These are phyloP conservation scores for Watsonalla binaria DNA, from an alignment of 2,888 invertebrate genomes.

Conservation along the genomic window DNA sequence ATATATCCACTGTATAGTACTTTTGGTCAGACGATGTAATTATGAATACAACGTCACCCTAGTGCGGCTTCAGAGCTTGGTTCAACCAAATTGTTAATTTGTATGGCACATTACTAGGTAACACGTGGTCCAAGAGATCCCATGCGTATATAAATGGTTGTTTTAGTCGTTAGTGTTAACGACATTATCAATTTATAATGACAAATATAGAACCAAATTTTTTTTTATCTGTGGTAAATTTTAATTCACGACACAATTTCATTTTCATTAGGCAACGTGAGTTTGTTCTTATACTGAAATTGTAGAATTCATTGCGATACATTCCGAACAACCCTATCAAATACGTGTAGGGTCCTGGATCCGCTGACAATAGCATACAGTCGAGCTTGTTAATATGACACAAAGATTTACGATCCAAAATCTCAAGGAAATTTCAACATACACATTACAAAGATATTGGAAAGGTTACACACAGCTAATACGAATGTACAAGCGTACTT, in stretches of 20 bases:
- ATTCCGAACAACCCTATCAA: background rate
- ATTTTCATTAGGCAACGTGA: too few species aligned
- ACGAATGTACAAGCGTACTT: constrained; percentile 19
- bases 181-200: too few species aligned
- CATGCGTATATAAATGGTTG: too few species aligned
- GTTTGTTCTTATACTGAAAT: too few species aligned
- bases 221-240: too few species aligned
- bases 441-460: background rate
- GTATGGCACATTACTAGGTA: constrained; percentile 19
- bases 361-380: background rate
- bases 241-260: too few species aligned
- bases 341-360: background rate
- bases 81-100: background rate
- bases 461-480: constrained; percentile 4
- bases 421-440: background rate
- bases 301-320: too few species aligned
- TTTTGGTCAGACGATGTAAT: constrained; percentile 1
- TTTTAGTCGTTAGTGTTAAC: too few species aligned
- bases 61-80: background rate
- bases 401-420: background rate
- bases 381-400: background rate
- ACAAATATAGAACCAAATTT: too few species aligned
- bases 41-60: background rate
- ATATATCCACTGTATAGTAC: background rate
- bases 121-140: background rate